Percentiles rank a stretch among this genome's conserved stretches.
phyloP scores from a whole-genome alignment of 2,888 invertebrate genomes.

The Tetranychus piercei region DNA sequence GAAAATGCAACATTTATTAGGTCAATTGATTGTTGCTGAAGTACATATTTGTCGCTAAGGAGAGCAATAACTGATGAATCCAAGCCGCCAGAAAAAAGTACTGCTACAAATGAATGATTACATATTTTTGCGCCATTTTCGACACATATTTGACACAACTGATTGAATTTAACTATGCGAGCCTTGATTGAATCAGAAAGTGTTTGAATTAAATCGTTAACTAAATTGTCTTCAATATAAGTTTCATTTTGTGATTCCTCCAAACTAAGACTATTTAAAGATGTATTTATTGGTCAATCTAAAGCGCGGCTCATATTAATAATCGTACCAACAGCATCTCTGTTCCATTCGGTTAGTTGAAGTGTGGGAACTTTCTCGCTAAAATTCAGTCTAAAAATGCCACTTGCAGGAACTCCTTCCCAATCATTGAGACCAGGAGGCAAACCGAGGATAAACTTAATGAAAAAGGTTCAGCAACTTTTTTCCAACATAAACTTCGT shows the following conservation, averaged over 20 bases:
- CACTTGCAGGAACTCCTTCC: slow-evolving; percentile 33
- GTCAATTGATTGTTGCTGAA: slow-evolving; percentile 52
- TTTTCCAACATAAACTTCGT: slow-evolving; percentile 50
- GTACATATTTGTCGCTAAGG: slow-evolving; percentile 48
- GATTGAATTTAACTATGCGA: neutral
- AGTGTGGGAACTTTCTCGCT: slow-evolving; percentile 9
- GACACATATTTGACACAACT: neutral
- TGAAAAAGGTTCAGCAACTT: slow-evolving; percentile 27
- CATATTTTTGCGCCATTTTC: neutral
- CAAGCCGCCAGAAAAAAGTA: slow-evolving; percentile 87
- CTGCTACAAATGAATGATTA: slow-evolving; percentile 38
- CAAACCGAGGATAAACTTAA: neutral
- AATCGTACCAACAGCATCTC: slow-evolving; percentile 13
- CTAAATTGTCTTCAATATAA: neutral
- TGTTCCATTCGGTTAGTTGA: slow-evolving; percentile 13
- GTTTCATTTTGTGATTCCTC: neutral
- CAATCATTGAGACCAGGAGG: slow-evolving; percentile 23
- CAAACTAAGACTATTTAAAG: slow-evolving; percentile 11
- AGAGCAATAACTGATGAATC: slow-evolving; percentile 81
- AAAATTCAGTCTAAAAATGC: slow-evolving; percentile 32
- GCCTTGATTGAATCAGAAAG: neutral
- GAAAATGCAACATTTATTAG: slow-evolving; percentile 84
- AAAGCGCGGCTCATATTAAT: neutral
- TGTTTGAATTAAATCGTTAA: neutral
- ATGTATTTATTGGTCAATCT: slow-evolving; percentile 12